Percentiles rank a stretch among this genome's conserved stretches.
phyloP scores from a whole-genome alignment of 1,140 invertebrate species.

The Pseudobourletiella spinata region DNA sequence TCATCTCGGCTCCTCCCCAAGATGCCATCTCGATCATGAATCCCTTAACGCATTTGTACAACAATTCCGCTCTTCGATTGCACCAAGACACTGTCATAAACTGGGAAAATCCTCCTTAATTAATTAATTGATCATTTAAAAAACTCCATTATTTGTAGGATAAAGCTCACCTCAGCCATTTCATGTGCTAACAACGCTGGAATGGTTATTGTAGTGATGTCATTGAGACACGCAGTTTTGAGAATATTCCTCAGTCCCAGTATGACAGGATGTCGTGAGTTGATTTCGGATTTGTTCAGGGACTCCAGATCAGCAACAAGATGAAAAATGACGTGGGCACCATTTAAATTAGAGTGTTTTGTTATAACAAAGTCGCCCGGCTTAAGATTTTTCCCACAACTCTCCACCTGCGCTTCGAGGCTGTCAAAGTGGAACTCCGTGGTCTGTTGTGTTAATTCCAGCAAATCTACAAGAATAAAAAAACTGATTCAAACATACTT shows the following conservation, averaged over 20 bases:
- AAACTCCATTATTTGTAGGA: not conserved
- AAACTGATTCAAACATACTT: no score
- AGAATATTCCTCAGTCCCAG: conserved; percentile 88
- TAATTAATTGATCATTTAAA: not conserved
- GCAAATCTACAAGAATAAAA: conserved; percentile 50
- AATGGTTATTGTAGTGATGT: conserved; percentile 85
- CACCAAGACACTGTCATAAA: conserved; percentile 97
- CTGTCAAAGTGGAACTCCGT: conserved; percentile 84
- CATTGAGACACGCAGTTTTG: conserved; percentile 85
- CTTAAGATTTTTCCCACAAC: conserved; percentile 47
- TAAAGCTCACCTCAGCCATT: conserved; percentile 77
- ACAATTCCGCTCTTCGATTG: conserved; percentile 84
- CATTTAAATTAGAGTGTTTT: conserved; percentile 87
- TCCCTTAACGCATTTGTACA: conserved; percentile 98
- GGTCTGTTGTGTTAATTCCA: conserved; percentile 53
- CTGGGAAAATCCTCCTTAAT: conserved; percentile 47
- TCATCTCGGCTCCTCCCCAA: conserved; percentile 79
- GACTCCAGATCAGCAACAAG: conserved; percentile 65
- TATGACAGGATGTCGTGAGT: conserved; percentile 91
- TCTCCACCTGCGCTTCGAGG: conserved; percentile 74
- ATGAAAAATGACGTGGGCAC: conserved; percentile 91
- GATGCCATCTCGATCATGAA: conserved; percentile 98
- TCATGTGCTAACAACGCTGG: conserved; percentile 86
- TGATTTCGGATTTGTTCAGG: conserved; percentile 63
- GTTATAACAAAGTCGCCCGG: conserved; percentile 91